These are phyloP conservation scores for Aphis gossypii DNA, from an alignment of 1,140 invertebrate species.

Conservation along the genomic window DNA sequence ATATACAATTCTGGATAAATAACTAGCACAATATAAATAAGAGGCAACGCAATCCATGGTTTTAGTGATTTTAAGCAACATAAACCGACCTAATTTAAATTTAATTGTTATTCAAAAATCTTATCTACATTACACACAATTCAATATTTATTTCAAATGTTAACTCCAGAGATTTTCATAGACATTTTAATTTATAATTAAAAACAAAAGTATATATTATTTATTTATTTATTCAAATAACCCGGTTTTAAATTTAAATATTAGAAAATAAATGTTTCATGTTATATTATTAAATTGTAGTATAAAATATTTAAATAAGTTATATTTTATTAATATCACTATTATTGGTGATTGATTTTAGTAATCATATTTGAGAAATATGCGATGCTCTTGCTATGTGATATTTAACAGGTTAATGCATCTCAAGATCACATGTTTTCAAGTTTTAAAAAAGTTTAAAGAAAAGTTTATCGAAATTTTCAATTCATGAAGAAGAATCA, in stretches of 20 bases:
- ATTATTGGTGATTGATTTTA: neutral
- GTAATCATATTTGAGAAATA: neutral
- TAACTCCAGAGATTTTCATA: neutral
- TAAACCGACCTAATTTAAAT: neutral
- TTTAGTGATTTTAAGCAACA: neutral
- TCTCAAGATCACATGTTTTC: neutral
- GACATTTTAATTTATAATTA: neutral
- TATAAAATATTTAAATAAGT: neutral
- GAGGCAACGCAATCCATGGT: neutral
- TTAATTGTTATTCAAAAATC: neutral
- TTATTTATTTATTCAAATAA: neutral
- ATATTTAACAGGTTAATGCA: neutral
- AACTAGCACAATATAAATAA: neutral
- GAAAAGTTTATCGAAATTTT: neutral
- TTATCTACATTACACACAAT: neutral
- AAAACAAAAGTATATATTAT: neutral
- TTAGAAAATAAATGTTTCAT: neutral
- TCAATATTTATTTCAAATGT: neutral
- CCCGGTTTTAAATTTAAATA: neutral
- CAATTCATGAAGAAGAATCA: neutral
- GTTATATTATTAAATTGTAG: neutral
- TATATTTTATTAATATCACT: neutral
- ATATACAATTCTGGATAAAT: neutral
- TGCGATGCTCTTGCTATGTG: neutral
- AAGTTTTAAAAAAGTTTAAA: slow-evolving; percentile 11